phyloP scores from a whole-genome alignment of 2,113 vertebrate species.

The Tachycineta bicolor region DNA sequence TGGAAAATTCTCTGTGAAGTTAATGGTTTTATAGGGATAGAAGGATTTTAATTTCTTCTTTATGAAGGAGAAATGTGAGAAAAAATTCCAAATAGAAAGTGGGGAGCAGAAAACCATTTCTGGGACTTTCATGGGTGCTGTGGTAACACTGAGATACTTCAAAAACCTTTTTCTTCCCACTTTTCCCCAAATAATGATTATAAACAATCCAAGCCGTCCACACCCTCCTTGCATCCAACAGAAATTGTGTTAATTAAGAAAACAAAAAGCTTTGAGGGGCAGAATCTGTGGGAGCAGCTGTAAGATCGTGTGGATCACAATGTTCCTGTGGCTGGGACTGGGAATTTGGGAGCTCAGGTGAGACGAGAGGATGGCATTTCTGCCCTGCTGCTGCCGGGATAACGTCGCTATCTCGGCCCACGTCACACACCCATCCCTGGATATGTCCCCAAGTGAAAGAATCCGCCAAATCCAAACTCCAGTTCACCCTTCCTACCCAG shows the following conservation, averaged over 20 bases:
- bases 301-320: not conserved
- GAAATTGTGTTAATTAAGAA: not conserved
- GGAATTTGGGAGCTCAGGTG: not conserved
- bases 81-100: not conserved
- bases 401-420: not conserved
- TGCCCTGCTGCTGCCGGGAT: not conserved
- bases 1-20: not conserved
- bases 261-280: not conserved
- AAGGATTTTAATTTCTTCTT: not conserved
- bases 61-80: not conserved
- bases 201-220: not conserved
- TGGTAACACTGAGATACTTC: not conserved
- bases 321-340: not conserved
- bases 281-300: not conserved
- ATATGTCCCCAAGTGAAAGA: not conserved
- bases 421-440: not conserved
- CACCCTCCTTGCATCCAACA: not conserved
- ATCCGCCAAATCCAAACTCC: conserved; percentile 17
- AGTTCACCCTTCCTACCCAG: conserved; percentile 36
- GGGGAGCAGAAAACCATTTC: not conserved
- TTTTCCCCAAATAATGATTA: not conserved
- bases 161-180: not conserved
- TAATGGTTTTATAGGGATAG: not conserved
- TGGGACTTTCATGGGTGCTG: not conserved
- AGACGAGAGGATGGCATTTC: not conserved